Percentiles rank a stretch among this genome's conserved stretches.
Evolutionary conservation across 2,113 vertebrate genomes (phyloP).

Genomic region (Forbesichthys papilliferus): DNA sequence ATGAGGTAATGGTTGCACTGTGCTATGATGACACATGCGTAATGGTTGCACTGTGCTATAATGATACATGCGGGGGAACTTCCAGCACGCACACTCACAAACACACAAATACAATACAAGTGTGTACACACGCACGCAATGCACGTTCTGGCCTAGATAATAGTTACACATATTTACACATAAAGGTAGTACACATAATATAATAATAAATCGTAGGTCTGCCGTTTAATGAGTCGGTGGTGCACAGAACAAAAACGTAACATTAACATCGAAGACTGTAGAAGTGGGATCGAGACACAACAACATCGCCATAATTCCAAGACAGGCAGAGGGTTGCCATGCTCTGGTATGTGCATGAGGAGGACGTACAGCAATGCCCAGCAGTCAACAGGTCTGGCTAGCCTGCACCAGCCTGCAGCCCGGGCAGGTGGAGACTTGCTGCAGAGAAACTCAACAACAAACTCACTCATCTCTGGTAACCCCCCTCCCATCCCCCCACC

Average conservation of each 20-base stretch:
- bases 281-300: too few species aligned
- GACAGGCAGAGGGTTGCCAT: not conserved
- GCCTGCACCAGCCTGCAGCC: constrained; percentile 3
- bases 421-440: constrained; percentile 57
- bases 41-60: too few species aligned
- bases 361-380: not conserved
- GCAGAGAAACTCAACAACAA: constrained; percentile 39
- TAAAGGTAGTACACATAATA: too few species aligned
- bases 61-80: not conserved
- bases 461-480: not conserved
- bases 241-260: too few species aligned
- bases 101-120: not conserved
- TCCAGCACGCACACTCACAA: not conserved
- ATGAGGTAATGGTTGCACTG: too few species aligned
- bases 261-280: too few species aligned
- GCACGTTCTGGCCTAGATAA: not conserved
- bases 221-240: too few species aligned
- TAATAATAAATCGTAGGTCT: too few species aligned
- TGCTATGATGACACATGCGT: too few species aligned
- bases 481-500: not conserved
- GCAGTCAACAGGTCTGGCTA: not conserved
- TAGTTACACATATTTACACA: too few species aligned
- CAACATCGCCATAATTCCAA: not conserved
- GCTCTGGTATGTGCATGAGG: not conserved
- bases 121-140: not conserved